A percentile compares a stretch with the other conserved stretches of the same genome.
phyloP scores from a whole-genome alignment of 2,797 vertebrate genomes.

The Enteromius fasciolatus region DNA sequence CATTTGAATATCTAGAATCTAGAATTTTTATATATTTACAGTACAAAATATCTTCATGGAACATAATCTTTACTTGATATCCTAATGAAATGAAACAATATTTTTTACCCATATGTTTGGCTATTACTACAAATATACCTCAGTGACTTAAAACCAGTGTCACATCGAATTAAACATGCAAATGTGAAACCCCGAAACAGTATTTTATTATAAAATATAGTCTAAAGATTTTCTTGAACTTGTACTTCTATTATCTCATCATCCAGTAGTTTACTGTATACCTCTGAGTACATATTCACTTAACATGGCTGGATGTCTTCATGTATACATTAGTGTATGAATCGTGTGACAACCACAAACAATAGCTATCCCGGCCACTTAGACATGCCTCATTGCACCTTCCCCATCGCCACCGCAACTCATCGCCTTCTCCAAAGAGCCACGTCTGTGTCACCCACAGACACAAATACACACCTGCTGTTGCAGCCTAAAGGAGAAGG shows the following conservation, averaged over 20 bases:
- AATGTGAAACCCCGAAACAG: neutral
- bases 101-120: too few species aligned
- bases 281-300: neutral
- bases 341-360: conserved; percentile 54
- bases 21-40: too few species aligned
- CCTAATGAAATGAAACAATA: too few species aligned
- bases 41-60: too few species aligned
- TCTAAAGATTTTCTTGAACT: neutral
- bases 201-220: neutral
- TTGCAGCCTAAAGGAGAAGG: conserved; percentile 4
- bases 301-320: neutral
- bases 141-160: too few species aligned
- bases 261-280: neutral
- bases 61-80: too few species aligned
- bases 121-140: too few species aligned
- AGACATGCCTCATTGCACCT: conserved; percentile 64
- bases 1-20: too few species aligned
- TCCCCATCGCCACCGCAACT: conserved; percentile 55
- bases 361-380: conserved; percentile 66
- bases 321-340: conserved; percentile 20
- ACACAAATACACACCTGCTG: conserved; percentile 51
- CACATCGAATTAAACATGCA: neutral
- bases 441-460: conserved; percentile 42
- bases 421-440: conserved; percentile 45
- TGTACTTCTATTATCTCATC: neutral